Percentiles rank a stretch among this genome's conserved stretches.
Evolutionary conservation across 2,797 vertebrate genomes (phyloP).

Genomic region (Alcedo atthis): DNA sequence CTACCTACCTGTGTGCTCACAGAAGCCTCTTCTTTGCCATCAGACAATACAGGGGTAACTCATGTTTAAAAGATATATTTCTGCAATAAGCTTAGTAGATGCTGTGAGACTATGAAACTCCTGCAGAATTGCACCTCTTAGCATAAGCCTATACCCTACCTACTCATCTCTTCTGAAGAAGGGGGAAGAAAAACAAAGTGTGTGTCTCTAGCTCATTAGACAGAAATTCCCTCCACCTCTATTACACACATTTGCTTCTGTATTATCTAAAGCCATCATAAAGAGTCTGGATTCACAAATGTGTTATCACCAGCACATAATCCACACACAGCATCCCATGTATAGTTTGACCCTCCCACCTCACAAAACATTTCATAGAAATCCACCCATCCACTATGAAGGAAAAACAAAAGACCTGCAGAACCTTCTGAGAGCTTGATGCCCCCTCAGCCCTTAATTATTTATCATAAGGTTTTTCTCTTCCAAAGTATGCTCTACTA

Average conservation of each 20-base stretch:
- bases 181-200: neutral
- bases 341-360: neutral
- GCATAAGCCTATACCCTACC: neutral
- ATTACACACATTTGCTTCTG: neutral
- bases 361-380: neutral
- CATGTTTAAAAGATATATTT: neutral
- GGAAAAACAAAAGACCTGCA: neutral
- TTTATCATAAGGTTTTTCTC: conserved; percentile 6
- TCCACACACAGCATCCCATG: neutral
- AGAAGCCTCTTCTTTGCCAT: neutral
- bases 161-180: neutral
- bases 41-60: neutral
- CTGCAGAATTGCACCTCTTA: neutral
- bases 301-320: neutral
- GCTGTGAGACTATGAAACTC: conserved; percentile 6
- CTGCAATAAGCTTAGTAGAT: neutral
- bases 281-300: neutral
- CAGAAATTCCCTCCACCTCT: neutral
- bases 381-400: neutral
- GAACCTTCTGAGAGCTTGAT: neutral
- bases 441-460: conserved; percentile 1
- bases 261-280: neutral
- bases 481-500: neutral
- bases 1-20: neutral
- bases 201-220: neutral